Conservation (phyloP, 2,113 vertebrate species). For the Tragelaphus strepsiceros region DNA sequence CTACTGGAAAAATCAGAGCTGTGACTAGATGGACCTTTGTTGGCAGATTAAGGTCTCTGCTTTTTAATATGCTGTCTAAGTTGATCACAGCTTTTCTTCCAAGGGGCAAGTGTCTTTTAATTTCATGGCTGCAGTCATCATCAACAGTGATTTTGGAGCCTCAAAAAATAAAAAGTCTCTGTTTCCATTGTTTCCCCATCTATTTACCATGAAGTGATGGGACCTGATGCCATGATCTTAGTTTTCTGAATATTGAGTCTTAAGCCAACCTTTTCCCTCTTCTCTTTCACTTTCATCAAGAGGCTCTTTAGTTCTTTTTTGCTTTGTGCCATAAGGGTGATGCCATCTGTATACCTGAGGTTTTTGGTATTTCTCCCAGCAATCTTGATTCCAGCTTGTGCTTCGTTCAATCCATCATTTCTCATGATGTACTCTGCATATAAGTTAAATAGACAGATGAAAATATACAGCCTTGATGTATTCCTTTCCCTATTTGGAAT, state of each 20-base stretch:
- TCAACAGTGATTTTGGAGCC: neutral
- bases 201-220: neutral
- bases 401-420: neutral
- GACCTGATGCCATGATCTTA: neutral
- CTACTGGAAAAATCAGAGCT: neutral
- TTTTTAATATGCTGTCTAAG: neutral
- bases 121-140: neutral
- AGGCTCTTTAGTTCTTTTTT: neutral
- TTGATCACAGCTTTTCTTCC: neutral
- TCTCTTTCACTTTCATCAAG: neutral
- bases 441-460: neutral
- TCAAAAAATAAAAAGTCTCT: neutral
- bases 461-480: neutral
- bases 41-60: neutral
- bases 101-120: neutral
- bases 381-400: neutral
- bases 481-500: neutral
- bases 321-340: neutral
- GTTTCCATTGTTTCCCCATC: neutral
- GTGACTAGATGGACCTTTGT: neutral
- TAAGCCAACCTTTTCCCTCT: neutral
- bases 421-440: neutral
- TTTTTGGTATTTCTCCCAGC: neutral
- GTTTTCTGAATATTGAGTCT: neutral
- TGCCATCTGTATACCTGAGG: neutral